These are phyloP conservation scores for Gastrophryne carolinensis DNA, from an alignment of 2,797 vertebrate genomes.

Conservation along the genomic window DNA sequence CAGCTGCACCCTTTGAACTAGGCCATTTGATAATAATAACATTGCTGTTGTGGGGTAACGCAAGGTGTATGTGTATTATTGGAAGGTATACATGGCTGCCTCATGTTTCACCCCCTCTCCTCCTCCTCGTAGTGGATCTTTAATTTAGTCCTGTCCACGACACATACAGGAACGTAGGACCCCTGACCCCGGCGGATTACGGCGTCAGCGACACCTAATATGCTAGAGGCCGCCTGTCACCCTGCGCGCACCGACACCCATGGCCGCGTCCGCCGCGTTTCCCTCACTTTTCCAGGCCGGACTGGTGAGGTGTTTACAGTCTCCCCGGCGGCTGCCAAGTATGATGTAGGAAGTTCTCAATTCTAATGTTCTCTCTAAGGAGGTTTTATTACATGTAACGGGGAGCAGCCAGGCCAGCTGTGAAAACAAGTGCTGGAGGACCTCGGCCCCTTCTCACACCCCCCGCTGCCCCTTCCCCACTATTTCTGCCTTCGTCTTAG, in stretches of 20 bases:
- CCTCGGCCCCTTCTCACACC: slow-evolving; percentile 34
- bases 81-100: no score
- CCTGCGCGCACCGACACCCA: neutral
- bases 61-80: no score
- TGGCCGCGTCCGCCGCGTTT: neutral
- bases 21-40: no score
- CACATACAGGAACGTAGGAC: neutral
- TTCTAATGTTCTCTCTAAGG: slow-evolving; percentile 46
- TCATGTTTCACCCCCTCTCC: neutral
- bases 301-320: slow-evolving; percentile 43
- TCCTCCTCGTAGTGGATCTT: neutral
- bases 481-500: neutral
- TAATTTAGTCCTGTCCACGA: neutral
- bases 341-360: slow-evolving; percentile 51
- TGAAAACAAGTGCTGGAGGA: slow-evolving; percentile 45
- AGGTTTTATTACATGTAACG: slow-evolving; percentile 44
- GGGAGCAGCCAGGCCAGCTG: slow-evolving; percentile 47
- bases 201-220: slow-evolving; percentile 4
- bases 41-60: no score
- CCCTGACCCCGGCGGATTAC: slow-evolving; percentile 10
- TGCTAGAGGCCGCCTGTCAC: neutral
- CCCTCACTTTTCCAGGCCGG: neutral
- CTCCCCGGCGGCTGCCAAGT: slow-evolving; percentile 28
- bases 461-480: slow-evolving; percentile 32
- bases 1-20: no score